phyloP scores from a whole-genome alignment of 2,888 invertebrate species.

The Leucophora obtusa region DNA sequence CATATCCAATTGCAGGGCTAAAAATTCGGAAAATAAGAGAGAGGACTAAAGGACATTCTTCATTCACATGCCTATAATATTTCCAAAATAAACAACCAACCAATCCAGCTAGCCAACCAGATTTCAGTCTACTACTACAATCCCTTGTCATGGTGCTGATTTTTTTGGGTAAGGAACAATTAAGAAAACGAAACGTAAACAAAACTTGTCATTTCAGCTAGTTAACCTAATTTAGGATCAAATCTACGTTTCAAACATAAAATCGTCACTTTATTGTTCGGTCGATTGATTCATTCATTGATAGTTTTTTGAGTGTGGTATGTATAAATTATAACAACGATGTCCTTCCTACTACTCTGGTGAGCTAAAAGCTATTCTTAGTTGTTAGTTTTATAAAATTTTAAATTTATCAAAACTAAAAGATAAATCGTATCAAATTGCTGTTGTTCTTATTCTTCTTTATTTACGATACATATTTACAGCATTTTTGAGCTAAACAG shows the following conservation, averaged over 20 bases:
- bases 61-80: not conserved
- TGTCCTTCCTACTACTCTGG: slow-evolving; percentile 23
- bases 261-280: not conserved
- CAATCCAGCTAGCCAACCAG: slow-evolving; percentile 21
- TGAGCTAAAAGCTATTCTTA: slow-evolving; percentile 50
- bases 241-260: slow-evolving; percentile 5
- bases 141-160: slow-evolving; percentile 9
- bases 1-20: not conserved
- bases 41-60: not conserved
- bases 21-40: not conserved
- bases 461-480: slow-evolving; percentile 49
- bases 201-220: slow-evolving; percentile 61
- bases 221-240: not conserved
- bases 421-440: slow-evolving; percentile 2
- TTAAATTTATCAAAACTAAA: slow-evolving; percentile 36
- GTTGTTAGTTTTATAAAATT: slow-evolving; percentile 44
- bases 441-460: slow-evolving; percentile 18
- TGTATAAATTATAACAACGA: slow-evolving; percentile 41
- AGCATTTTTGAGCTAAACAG: slow-evolving; percentile 52
- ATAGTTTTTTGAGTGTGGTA: slow-evolving; percentile 52
- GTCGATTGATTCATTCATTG: slow-evolving; percentile 6
- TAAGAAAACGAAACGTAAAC: slow-evolving; percentile 55
- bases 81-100: not conserved
- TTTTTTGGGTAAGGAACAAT: slow-evolving; percentile 50
- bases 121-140: slow-evolving; percentile 25